phyloP scores from a whole-genome alignment of 37 sponge, comb jelly and placozoan species.

The Mnemiopsis leidyi region DNA sequence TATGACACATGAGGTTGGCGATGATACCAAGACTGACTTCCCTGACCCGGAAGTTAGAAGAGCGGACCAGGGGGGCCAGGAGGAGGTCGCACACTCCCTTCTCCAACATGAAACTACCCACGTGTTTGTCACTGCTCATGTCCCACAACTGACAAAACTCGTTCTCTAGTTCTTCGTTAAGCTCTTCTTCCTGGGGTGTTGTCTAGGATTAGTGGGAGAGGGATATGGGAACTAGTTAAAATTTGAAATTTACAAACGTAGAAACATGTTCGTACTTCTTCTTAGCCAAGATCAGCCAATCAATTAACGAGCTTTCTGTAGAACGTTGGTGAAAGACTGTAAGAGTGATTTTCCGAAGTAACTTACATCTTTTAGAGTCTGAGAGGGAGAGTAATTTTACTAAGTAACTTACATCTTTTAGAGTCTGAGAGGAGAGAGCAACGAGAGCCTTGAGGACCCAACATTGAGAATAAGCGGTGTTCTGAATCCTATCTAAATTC shows the following conservation, averaged over 20 bases:
- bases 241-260: no score
- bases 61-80: slow-evolving; percentile 54
- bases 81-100: slow-evolving; percentile 62
- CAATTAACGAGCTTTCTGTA: no score
- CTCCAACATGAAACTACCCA: slow-evolving; percentile 42
- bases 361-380: not conserved
- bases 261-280: no score
- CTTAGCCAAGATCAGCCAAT: no score
- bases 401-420: slow-evolving; percentile 31
- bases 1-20: slow-evolving; percentile 60
- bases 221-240: no score
- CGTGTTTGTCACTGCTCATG: slow-evolving; percentile 64
- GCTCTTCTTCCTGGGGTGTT: not conserved
- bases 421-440: slow-evolving; percentile 28
- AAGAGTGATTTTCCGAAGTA: not conserved
- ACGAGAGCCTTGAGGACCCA: slow-evolving; percentile 57
- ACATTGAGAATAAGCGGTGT: slow-evolving; percentile 30
- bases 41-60: slow-evolving; percentile 48
- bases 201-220: no score
- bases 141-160: slow-evolving; percentile 64
- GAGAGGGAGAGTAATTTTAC: not conserved
- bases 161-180: slow-evolving; percentile 44
- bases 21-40: slow-evolving; percentile 52
- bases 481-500: not conserved
- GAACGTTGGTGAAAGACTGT: no score